A percentile compares a stretch with the other conserved stretches of the same genome.
These are phyloP conservation scores for Drosophila testacea DNA, from an alignment of 2,888 invertebrate species.

Conservation along the genomic window DNA sequence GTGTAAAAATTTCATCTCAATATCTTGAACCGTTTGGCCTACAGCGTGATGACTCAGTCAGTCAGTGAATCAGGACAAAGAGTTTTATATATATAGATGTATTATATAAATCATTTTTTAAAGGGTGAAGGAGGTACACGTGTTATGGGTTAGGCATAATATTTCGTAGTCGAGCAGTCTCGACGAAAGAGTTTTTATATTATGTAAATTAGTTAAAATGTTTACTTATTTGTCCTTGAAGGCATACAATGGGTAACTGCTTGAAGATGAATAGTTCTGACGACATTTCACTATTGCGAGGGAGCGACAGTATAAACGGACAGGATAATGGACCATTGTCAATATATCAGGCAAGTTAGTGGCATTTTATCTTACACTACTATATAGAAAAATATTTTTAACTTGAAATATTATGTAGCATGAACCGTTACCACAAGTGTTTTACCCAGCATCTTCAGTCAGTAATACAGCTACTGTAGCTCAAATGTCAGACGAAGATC, in stretches of 20 bases:
- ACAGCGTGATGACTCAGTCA: too few species aligned
- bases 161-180: too few species aligned
- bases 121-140: too few species aligned
- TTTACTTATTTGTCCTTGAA: background rate
- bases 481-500: conserved; percentile 92
- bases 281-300: conserved; percentile 88
- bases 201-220: too few species aligned
- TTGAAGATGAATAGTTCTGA: conserved; percentile 89
- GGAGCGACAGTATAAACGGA: conserved; percentile 86
- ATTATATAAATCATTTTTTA: too few species aligned
- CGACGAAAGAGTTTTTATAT: too few species aligned
- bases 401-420: conserved; percentile 40
- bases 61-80: too few species aligned
- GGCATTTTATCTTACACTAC: background rate
- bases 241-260: conserved; percentile 89
- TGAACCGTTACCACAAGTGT: conserved; percentile 86
- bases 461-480: conserved; percentile 68
- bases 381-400: background rate
- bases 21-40: too few species aligned
- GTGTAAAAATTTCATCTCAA: too few species aligned
- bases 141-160: too few species aligned
- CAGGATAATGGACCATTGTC: conserved; percentile 82
- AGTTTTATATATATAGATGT: too few species aligned
- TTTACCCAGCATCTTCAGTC: conserved; percentile 89
- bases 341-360: conserved; percentile 83